phyloP scores from a whole-genome alignment of 1,140 invertebrate species.

The Hermatobates lingyangjiaoensis region DNA sequence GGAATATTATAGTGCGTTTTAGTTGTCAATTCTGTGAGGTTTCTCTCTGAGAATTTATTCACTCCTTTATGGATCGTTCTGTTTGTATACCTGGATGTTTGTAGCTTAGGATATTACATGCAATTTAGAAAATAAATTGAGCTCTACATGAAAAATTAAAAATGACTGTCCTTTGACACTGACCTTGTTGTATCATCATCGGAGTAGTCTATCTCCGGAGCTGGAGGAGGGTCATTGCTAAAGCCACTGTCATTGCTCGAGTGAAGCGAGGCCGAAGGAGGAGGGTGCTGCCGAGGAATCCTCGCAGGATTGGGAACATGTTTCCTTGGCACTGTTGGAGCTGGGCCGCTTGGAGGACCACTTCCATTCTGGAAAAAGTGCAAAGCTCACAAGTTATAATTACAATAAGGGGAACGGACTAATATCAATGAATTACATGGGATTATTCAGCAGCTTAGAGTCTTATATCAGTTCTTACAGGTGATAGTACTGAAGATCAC shows the following conservation, averaged over 20 bases:
- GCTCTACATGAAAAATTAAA: not conserved
- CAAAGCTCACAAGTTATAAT: not conserved
- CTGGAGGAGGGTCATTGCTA: slow-evolving; percentile 69
- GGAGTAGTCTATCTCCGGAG: slow-evolving; percentile 75
- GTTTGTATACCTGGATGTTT: too few species aligned
- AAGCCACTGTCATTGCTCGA: slow-evolving; percentile 82
- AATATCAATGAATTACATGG: too few species aligned
- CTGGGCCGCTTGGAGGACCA: slow-evolving; percentile 16
- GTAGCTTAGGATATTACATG: too few species aligned
- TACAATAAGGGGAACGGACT: too few species aligned
- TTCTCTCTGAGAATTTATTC: too few species aligned
- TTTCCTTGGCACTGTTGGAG: slow-evolving; percentile 15
- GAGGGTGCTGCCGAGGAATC: slow-evolving; percentile 27
- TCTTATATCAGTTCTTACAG: too few species aligned
- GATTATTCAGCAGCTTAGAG: too few species aligned
- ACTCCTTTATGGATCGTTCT: too few species aligned
- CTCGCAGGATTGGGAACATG: slow-evolving; percentile 28
- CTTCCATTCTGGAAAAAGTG: slow-evolving; percentile 3
- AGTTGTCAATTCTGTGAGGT: too few species aligned
- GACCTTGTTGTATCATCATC: slow-evolving; percentile 68
- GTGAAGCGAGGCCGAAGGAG: slow-evolving; percentile 50
- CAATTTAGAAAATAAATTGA: too few species aligned
- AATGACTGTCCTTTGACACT: slow-evolving; percentile 13
- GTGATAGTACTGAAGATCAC: too few species aligned
- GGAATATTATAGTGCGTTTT: too few species aligned